Conservation (phyloP, 2,113 vertebrate genomes). For the Ginglymostoma cirratum region DNA sequence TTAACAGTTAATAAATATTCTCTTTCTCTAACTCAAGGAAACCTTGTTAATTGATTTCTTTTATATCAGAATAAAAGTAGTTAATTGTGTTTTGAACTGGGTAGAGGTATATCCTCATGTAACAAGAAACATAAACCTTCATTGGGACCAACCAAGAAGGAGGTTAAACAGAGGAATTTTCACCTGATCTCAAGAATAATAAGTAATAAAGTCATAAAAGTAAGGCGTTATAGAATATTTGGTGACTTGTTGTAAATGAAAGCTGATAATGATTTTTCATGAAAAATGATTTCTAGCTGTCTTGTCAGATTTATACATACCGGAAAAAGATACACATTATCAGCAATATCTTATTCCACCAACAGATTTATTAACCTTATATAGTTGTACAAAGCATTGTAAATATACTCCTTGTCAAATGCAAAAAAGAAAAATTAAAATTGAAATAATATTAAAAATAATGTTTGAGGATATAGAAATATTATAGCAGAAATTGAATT, state of each 20-base stretch:
- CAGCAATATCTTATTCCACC: not conserved
- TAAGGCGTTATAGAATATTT: not conserved
- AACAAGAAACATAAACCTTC: too few relatives aligned
- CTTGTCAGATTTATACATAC: not conserved
- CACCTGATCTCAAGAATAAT: not conserved
- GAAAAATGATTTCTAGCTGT: not conserved
- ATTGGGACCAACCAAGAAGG: too few relatives aligned
- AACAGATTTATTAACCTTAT: not conserved
- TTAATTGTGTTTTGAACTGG: too few relatives aligned
- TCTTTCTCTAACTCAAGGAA: too few relatives aligned
- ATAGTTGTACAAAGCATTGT: not conserved
- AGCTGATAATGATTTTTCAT: not conserved
- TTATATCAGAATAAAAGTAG: too few relatives aligned
- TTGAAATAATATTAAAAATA: not conserved
- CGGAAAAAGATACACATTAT: not conserved
- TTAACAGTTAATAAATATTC: too few relatives aligned
- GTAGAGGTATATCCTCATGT: too few relatives aligned
- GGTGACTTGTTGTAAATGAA: not conserved
- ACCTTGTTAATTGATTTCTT: too few relatives aligned
- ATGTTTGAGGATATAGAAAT: not conserved
- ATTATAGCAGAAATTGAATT: not conserved
- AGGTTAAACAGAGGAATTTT: too few relatives aligned
- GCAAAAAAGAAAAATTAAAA: not conserved
- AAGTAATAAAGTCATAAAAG: not conserved
- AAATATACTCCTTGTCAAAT: not conserved